Conservation (phyloP, 2,113 vertebrate genomes). For the Myiozetetes cayanensis region DNA sequence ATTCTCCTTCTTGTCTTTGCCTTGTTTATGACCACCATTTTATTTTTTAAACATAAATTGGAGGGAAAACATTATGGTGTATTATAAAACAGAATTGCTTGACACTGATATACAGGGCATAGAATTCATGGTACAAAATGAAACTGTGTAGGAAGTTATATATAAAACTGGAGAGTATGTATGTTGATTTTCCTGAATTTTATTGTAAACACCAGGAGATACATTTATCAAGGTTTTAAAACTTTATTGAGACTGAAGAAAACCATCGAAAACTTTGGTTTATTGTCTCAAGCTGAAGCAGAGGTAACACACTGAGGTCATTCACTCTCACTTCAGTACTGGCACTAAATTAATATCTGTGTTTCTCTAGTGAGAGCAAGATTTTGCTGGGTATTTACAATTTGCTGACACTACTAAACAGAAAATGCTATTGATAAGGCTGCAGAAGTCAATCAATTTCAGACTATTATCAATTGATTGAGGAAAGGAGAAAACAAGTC, state of each 20-base stretch:
- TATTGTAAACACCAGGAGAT: background rate
- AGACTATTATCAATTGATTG: conserved; percentile 8
- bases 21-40: background rate
- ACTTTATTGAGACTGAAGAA: background rate
- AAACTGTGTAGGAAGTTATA: background rate
- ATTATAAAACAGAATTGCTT: background rate
- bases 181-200: background rate
- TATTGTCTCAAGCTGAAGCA: background rate
- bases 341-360: background rate
- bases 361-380: background rate
- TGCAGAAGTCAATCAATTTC: conserved; percentile 1
- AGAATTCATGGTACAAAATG: background rate
- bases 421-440: conserved; percentile 1
- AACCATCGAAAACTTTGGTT: background rate
- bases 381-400: background rate
- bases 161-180: background rate
- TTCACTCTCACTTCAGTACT: background rate
- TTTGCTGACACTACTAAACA: background rate
- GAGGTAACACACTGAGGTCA: background rate
- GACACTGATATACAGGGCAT: background rate
- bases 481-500: background rate
- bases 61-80: background rate
- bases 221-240: background rate
- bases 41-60: background rate
- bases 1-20: background rate